Evolutionary conservation across 2,888 invertebrate genomes (phyloP).

Genomic region (Calliphora vomitoria): DNA sequence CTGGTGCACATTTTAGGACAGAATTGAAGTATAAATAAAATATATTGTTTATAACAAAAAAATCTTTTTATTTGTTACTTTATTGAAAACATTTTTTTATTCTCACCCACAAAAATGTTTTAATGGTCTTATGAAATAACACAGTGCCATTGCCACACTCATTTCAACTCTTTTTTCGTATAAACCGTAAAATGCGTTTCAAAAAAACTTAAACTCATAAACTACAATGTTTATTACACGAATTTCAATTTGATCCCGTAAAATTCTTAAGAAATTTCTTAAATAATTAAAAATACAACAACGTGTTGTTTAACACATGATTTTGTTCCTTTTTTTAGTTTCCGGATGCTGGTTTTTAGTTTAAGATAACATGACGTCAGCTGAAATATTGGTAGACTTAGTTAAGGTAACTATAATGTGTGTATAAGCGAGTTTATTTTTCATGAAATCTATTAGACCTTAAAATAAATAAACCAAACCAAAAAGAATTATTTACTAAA

Average conservation of each 20-base stretch:
- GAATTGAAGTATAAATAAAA: no score
- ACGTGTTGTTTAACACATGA: neutral
- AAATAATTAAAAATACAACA: neutral
- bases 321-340: constrained; percentile 13
- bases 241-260: neutral
- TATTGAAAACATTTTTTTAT: neutral
- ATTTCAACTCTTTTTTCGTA: neutral
- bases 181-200: neutral
- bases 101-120: constrained; percentile 10
- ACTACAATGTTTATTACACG: constrained; percentile 34
- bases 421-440: neutral
- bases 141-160: neutral
- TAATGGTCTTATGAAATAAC: constrained; percentile 36
- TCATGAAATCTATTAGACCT: constrained; percentile 34
- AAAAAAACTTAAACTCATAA: constrained; percentile 21
- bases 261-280: constrained; percentile 27
- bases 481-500: neutral
- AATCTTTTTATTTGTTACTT: no score
- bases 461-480: constrained; percentile 28
- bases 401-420: neutral
- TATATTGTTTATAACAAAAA: no score
- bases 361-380: constrained; percentile 53
- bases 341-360: constrained; percentile 50
- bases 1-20: no score
- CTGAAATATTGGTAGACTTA: constrained; percentile 2